phyloP scores from a whole-genome alignment of 2,888 invertebrate species.

The Drosophila kuntzei region DNA sequence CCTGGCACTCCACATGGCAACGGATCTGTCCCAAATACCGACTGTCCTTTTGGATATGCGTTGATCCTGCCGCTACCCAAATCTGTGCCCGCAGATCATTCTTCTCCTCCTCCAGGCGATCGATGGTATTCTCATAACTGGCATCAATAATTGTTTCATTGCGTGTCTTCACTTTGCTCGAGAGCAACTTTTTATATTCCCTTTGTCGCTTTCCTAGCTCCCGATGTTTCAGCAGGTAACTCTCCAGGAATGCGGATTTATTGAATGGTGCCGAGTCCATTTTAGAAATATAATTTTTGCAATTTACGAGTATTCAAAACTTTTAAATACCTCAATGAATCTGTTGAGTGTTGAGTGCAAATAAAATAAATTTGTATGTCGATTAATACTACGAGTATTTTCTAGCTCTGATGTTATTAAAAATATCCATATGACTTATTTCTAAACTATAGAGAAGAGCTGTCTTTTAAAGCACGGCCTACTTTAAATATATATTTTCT shows the following conservation, averaged over 20 bases:
- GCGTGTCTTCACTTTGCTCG: slow-evolving; percentile 75
- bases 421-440: not conserved
- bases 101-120: slow-evolving; percentile 78
- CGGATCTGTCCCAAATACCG: slow-evolving; percentile 72
- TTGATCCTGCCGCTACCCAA: slow-evolving; percentile 82
- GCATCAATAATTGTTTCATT: slow-evolving; percentile 81
- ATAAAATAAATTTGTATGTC: slow-evolving; percentile 15
- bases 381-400: not conserved
- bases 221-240: slow-evolving; percentile 77
- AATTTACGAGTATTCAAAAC: slow-evolving; percentile 25
- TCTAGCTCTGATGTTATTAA: slow-evolving; percentile 1
- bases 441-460: not conserved
- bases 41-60: slow-evolving; percentile 71
- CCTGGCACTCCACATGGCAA: slow-evolving; percentile 83
- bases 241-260: slow-evolving; percentile 70
- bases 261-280: slow-evolving; percentile 55
- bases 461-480: not conserved
- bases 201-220: slow-evolving; percentile 83
- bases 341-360: not conserved
- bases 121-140: slow-evolving; percentile 79
- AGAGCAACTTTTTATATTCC: slow-evolving; percentile 83
- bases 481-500: not conserved
- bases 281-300: slow-evolving; percentile 39
- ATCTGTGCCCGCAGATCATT: slow-evolving; percentile 81
- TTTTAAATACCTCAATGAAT: not conserved